Evolutionary conservation across 1,140 invertebrate genomes (phyloP).

Genomic region (Hermatobates lingyangjiaoensis): DNA sequence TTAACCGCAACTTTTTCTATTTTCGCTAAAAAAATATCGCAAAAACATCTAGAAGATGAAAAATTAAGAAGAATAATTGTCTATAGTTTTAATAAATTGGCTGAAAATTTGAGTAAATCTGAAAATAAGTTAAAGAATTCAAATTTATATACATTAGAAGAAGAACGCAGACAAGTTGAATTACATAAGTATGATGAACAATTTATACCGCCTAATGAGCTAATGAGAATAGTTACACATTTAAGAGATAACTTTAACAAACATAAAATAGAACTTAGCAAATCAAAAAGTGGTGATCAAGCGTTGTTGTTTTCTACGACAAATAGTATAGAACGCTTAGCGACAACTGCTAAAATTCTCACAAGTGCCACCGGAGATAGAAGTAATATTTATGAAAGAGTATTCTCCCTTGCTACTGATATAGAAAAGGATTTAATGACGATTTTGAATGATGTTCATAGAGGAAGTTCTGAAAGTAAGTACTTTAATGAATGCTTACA

Average conservation of each 20-base stretch:
- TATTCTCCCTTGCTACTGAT: background rate
- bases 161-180: background rate
- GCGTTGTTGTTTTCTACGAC: too few relatives aligned
- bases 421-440: constrained; percentile 1
- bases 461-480: background rate
- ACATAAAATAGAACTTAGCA: too few relatives aligned
- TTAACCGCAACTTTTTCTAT: background rate
- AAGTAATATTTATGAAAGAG: background rate
- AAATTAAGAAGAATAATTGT: background rate
- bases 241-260: background rate
- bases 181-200: too few relatives aligned
- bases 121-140: constrained; percentile 2
- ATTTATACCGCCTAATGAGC: too few relatives aligned
- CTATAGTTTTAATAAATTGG: background rate
- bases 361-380: background rate
- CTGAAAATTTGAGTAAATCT: constrained; percentile 3
- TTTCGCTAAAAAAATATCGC: background rate
- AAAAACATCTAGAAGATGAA: background rate
- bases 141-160: background rate
- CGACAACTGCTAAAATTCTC: background rate
- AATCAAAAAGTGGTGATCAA: too few relatives aligned
- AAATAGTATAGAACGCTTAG: background rate
- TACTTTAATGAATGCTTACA: too few relatives aligned
- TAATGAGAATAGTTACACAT: too few relatives aligned
- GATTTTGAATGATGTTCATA: constrained; percentile 1